Conservation (phyloP, 2,113 vertebrate genomes). For the Prochilodus magdalenae region DNA sequence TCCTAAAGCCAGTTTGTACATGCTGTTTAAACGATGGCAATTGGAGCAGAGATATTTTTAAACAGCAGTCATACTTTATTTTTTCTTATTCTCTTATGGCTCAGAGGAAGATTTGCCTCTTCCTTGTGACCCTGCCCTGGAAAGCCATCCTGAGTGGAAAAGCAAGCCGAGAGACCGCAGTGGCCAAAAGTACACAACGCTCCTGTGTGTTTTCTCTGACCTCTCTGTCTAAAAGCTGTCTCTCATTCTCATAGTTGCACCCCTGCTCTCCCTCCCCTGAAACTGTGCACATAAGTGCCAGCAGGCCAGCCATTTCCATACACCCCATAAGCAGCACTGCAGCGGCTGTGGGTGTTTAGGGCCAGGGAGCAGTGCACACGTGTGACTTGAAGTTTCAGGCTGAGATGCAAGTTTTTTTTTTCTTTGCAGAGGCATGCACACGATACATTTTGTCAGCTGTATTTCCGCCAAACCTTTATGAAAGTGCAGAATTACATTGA, state of each 20-base stretch:
- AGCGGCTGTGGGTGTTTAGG: background rate
- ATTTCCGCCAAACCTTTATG: constrained; percentile 1
- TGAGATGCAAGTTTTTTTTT: no score
- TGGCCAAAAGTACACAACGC: background rate
- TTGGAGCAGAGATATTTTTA: constrained; percentile 22
- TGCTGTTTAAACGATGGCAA: background rate
- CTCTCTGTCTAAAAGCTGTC: constrained; percentile 15
- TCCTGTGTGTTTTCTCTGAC: constrained; percentile 13
- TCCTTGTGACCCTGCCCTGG: constrained; percentile 17
- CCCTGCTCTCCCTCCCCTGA: background rate
- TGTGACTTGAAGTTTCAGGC: background rate
- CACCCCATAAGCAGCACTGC: background rate
- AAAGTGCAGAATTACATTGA: constrained; percentile 27
- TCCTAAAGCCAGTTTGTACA: background rate
- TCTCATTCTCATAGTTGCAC: background rate
- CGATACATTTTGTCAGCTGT: background rate
- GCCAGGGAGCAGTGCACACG: background rate
- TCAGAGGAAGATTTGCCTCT: constrained; percentile 12
- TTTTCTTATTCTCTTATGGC: background rate
- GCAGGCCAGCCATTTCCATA: constrained; percentile 15
- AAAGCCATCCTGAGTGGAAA: background rate
- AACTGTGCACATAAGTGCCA: background rate
- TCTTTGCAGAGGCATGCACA: background rate
- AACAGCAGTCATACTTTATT: background rate
- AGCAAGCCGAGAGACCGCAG: background rate